Conservation (phyloP, 2,888 invertebrate genomes). For the Eupithecia subfuscata region DNA sequence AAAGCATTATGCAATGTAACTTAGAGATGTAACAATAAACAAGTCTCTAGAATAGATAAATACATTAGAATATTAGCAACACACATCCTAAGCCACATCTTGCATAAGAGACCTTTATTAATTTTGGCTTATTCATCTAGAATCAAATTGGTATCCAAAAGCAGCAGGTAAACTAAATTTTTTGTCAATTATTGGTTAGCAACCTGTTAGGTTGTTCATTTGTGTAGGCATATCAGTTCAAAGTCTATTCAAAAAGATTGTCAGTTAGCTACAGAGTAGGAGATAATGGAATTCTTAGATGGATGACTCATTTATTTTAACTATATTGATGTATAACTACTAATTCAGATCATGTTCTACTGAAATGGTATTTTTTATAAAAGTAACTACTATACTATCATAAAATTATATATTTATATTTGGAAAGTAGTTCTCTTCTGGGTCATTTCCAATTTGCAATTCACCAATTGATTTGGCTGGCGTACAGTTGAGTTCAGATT, state of each 20-base stretch:
- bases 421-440: neutral
- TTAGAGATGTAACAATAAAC: no score
- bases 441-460: neutral
- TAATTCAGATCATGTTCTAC: neutral
- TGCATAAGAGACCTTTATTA: neutral
- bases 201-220: neutral
- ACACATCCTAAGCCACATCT: neutral
- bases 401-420: neutral
- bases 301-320: slow-evolving; percentile 8
- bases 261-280: neutral
- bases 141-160: neutral
- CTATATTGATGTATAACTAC: neutral
- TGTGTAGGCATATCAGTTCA: neutral
- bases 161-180: neutral
- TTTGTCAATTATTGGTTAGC: neutral
- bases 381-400: neutral
- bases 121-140: neutral
- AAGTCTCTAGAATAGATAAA: no score
- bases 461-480: neutral
- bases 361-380: neutral
- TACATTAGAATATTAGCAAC: no score
- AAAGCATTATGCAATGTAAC: neutral
- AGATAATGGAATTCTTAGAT: neutral
- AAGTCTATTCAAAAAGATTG: neutral
- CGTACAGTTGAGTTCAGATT: neutral